These are phyloP conservation scores for Aspiorhynchus laticeps DNA, from an alignment of 2,113 vertebrate genomes.

Conservation along the genomic window DNA sequence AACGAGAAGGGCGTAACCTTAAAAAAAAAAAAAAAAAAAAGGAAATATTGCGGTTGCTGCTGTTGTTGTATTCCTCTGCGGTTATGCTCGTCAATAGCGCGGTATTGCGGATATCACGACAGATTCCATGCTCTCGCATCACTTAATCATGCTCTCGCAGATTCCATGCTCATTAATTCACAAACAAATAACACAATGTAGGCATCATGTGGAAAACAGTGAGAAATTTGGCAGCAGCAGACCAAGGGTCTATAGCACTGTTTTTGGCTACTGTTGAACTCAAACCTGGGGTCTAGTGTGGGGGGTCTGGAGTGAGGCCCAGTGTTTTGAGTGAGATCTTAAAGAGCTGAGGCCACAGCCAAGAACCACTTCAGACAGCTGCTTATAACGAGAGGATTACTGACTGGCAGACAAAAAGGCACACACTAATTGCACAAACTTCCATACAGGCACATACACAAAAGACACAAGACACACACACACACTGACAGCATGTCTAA, in stretches of 20 bases:
- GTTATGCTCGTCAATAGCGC: no score
- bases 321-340: conserved; percentile 36
- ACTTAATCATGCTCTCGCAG: no score
- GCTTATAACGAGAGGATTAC: conserved; percentile 43
- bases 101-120: no score
- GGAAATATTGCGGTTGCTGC: no score
- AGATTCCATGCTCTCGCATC: no score
- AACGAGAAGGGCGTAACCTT: no score
- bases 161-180: neutral
- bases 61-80: no score
- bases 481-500: conserved; percentile 4
- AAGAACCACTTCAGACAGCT: conserved; percentile 44
- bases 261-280: neutral
- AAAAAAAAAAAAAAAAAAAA: no score
- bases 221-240: neutral
- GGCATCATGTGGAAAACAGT: neutral
- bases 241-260: neutral
- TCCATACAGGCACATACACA: neutral
- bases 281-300: conserved; percentile 28
- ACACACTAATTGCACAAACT: neutral
- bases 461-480: neutral
- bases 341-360: conserved; percentile 37
- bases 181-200: conserved; percentile 7
- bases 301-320: conserved; percentile 31
- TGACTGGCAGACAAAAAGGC: conserved; percentile 18